phyloP scores from a whole-genome alignment of 1,140 invertebrate genomes.

The Reticulitermes speratus region DNA sequence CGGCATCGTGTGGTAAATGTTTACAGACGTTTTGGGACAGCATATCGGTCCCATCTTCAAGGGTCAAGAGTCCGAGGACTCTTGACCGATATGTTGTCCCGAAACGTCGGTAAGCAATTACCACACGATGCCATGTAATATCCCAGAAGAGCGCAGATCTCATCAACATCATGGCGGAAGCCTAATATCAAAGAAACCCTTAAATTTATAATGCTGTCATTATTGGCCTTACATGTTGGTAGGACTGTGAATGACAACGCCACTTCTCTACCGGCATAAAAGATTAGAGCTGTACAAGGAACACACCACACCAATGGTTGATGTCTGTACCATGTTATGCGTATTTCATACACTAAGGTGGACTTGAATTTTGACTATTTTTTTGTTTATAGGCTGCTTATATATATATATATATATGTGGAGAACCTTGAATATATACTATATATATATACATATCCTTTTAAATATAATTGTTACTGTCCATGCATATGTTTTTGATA shows the following conservation, averaged over 20 bases:
- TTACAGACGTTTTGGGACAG: too few relatives aligned
- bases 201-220: too few relatives aligned
- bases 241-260: background rate
- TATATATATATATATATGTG: background rate
- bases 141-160: too few relatives aligned
- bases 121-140: too few relatives aligned
- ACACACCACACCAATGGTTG: background rate
- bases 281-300: background rate
- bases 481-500: conserved; percentile 4
- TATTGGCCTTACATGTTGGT: too few relatives aligned
- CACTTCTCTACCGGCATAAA: background rate
- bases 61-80: too few relatives aligned
- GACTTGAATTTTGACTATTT: background rate
- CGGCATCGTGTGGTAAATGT: too few relatives aligned
- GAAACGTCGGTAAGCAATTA: too few relatives aligned
- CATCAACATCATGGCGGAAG: too few relatives aligned
- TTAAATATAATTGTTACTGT: background rate
- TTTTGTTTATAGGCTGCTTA: background rate
- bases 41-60: too few relatives aligned
- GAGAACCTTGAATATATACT: conserved; percentile 1
- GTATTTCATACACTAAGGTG: conserved; percentile 3
- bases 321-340: background rate
- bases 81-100: too few relatives aligned
- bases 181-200: too few relatives aligned
- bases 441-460: background rate